Percentiles rank a stretch among this genome's conserved stretches.
These are phyloP conservation scores for Spondyliosoma cantharus DNA, from an alignment of 2,797 vertebrate genomes.

Conservation along the genomic window DNA sequence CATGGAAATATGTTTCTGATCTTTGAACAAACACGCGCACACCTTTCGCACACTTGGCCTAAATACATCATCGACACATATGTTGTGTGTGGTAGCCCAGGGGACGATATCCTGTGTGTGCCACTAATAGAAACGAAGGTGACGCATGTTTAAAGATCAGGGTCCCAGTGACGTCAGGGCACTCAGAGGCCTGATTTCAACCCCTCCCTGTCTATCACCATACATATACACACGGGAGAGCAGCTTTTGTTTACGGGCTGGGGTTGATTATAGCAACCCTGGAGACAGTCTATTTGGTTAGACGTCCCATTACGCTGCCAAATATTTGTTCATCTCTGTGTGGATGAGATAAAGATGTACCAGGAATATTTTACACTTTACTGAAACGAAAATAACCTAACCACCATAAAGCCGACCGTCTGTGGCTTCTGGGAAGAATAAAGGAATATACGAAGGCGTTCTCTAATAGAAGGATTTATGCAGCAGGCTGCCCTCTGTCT, in stretches of 20 bases:
- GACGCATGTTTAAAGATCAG: constrained; percentile 57
- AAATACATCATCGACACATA: constrained; percentile 10
- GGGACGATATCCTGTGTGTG: constrained; percentile 35
- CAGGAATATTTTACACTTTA: constrained; percentile 39
- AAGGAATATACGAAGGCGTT: neutral
- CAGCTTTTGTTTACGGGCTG: constrained; percentile 46
- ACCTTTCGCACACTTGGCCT: constrained; percentile 49
- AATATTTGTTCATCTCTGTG: constrained; percentile 65
- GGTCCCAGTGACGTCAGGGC: constrained; percentile 45
- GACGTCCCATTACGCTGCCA: constrained; percentile 42
- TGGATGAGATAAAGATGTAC: constrained; percentile 43
- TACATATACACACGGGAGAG: constrained; percentile 32
- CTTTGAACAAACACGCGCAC: constrained; percentile 52
- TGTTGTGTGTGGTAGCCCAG: constrained; percentile 10
- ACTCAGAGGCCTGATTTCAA: constrained; percentile 35
- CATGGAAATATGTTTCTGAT: constrained; percentile 47
- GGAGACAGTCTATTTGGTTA: constrained; percentile 55
- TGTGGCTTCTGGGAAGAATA: constrained; percentile 8
- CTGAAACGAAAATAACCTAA: constrained; percentile 9
- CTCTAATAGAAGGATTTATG: neutral
- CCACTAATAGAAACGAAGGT: constrained; percentile 50
- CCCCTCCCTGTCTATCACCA: constrained; percentile 20
- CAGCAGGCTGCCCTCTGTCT: constrained; percentile 5
- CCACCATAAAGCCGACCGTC: constrained; percentile 15
- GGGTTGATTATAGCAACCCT: constrained; percentile 43